These are phyloP conservation scores for Cremastobaeus sp. DNA, from an alignment of 2,888 invertebrate genomes.

Conservation along the genomic window DNA sequence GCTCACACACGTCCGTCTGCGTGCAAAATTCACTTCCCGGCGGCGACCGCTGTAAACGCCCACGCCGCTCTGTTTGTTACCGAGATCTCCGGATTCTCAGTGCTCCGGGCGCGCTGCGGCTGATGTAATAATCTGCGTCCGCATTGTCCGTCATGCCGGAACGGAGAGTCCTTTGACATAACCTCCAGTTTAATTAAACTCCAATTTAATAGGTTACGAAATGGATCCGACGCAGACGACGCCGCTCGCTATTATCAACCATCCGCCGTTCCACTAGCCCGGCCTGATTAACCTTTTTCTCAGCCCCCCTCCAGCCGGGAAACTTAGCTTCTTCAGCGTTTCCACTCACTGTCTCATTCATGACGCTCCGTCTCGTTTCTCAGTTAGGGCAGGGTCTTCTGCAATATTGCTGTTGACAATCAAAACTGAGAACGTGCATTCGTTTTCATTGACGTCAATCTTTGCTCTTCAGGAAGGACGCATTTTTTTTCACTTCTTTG, in stretches of 20 bases:
- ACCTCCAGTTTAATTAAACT: slow-evolving; percentile 78
- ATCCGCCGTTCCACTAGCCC: background rate
- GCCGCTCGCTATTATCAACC: slow-evolving; percentile 6
- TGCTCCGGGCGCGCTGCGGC: slow-evolving; percentile 67
- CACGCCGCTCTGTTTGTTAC: slow-evolving; percentile 24
- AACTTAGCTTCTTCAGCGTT: slow-evolving; percentile 1
- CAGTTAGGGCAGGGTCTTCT: too few species aligned
- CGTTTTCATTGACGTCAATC: too few species aligned
- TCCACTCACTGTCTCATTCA: too few species aligned
- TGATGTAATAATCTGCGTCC: slow-evolving; percentile 78
- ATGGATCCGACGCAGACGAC: slow-evolving; percentile 41
- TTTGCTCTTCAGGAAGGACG: too few species aligned
- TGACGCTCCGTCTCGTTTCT: too few species aligned
- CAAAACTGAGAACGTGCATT: too few species aligned
- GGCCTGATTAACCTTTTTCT: slow-evolving; percentile 6
- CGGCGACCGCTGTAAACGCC: slow-evolving; percentile 28
- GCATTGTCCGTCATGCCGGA: slow-evolving; percentile 77
- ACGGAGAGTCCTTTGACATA: slow-evolving; percentile 76
- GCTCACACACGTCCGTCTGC: slow-evolving; percentile 2
- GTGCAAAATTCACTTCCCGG: slow-evolving; percentile 36
- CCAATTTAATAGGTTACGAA: slow-evolving; percentile 68
- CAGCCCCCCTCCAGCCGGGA: too few species aligned
- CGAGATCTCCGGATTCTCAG: slow-evolving; percentile 33
- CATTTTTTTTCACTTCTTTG: too few species aligned
- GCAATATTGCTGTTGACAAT: too few species aligned